Conservation (phyloP, 1,140 invertebrate genomes). For the Heliconius hermathena region DNA sequence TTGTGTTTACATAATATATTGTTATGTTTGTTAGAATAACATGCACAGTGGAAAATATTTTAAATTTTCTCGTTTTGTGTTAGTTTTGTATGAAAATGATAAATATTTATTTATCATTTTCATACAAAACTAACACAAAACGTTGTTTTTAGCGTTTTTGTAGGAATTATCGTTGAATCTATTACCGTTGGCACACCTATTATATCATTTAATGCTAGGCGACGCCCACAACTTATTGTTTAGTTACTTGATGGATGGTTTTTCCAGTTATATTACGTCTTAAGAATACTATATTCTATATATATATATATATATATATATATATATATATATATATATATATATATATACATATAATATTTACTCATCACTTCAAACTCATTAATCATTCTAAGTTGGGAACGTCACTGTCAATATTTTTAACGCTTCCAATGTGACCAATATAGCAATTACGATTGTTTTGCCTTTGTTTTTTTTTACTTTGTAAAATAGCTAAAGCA, state of each 20-base stretch:
- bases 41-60: not conserved
- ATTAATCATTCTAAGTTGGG: slow-evolving; percentile 34
- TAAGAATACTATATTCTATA: not conserved
- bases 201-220: not conserved
- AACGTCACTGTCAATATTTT: slow-evolving; percentile 35
- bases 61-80: not conserved
- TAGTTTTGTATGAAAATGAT: not conserved
- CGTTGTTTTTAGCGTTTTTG: no score
- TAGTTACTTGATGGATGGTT: slow-evolving; percentile 30
- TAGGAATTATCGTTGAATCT: no score
- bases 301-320: not conserved
- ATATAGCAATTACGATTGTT: slow-evolving; percentile 27
- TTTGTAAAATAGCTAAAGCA: not conserved
- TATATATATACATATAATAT: slow-evolving; percentile 11
- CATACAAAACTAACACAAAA: no score
- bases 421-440: slow-evolving; percentile 18
- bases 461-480: no score
- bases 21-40: slow-evolving; percentile 1
- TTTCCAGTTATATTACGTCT: slow-evolving; percentile 20
- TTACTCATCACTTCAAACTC: slow-evolving; percentile 34
- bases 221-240: not conserved
- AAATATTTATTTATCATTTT: no score
- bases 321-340: not conserved
- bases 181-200: not conserved
- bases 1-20: slow-evolving; percentile 19